phyloP scores from a whole-genome alignment of 2,797 vertebrate genomes.

The Luscinia luscinia region DNA sequence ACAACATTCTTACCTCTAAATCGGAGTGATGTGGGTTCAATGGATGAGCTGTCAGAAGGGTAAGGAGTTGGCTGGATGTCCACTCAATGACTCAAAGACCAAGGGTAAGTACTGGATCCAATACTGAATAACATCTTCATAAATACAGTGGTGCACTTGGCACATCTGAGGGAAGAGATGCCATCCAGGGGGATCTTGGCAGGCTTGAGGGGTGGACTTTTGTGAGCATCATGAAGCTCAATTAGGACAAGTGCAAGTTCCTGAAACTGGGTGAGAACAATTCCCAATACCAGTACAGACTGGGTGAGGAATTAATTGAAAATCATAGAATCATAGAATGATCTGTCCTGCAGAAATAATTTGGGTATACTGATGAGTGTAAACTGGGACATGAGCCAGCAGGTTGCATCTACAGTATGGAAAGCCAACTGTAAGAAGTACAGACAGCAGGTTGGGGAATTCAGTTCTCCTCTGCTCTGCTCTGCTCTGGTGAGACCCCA shows the following conservation, averaged over 20 bases:
- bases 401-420: not conserved
- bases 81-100: not conserved
- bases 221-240: rapidly evolving
- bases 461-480: not conserved
- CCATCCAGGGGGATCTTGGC: not conserved
- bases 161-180: not conserved
- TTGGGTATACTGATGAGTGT: not conserved
- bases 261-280: not conserved
- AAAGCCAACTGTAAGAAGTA: not conserved
- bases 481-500: not conserved
- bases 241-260: not conserved
- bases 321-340: not conserved
- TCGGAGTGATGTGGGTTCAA: not conserved
- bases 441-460: not conserved
- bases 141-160: no score
- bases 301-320: not conserved
- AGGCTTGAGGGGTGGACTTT: not conserved
- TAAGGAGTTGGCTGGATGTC: not conserved
- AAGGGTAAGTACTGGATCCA: not conserved
- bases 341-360: no score
- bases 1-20: not conserved
- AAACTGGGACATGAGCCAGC: not conserved
- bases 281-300: not conserved
- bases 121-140: not conserved
- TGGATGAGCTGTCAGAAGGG: not conserved